Conservation (phyloP, 2,113 vertebrate species). For the Callocephalon fimbriatum region DNA sequence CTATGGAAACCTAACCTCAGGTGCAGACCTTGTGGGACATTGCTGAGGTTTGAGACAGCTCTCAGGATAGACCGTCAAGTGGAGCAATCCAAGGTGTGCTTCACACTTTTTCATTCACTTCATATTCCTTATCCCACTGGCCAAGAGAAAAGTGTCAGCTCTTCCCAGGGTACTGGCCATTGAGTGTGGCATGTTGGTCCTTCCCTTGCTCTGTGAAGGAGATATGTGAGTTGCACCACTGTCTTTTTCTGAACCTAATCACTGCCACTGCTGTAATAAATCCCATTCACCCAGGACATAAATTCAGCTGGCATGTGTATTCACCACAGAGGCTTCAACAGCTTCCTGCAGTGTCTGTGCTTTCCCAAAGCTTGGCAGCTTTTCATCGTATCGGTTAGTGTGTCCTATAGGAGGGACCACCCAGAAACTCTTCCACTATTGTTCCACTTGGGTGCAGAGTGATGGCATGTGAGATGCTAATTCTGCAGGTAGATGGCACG, state of each 20-base stretch:
- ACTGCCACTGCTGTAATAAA: neutral
- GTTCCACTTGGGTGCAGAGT: rapidly evolving
- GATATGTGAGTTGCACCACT: rapidly evolving
- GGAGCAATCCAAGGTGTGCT: too few species aligned
- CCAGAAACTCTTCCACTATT: neutral
- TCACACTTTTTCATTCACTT: neutral
- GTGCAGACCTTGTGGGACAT: neutral
- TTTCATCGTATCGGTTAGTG: neutral
- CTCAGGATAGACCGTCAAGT: neutral
- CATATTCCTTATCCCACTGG: neutral
- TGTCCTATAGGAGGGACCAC: neutral
- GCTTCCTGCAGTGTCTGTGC: neutral
- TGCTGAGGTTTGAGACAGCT: neutral
- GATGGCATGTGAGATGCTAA: rapidly evolving
- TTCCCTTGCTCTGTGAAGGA: neutral
- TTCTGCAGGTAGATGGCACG: neutral
- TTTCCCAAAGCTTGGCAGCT: neutral
- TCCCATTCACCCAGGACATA: neutral
- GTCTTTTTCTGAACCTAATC: neutral
- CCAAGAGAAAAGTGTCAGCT: neutral
- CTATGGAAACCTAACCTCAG: neutral
- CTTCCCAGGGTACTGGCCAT: rapidly evolving
- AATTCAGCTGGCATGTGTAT: neutral
- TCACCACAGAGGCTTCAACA: neutral
- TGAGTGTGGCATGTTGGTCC: neutral